Conservation (phyloP, 2,888 invertebrate genomes). For the Andrena hattorfiana region DNA sequence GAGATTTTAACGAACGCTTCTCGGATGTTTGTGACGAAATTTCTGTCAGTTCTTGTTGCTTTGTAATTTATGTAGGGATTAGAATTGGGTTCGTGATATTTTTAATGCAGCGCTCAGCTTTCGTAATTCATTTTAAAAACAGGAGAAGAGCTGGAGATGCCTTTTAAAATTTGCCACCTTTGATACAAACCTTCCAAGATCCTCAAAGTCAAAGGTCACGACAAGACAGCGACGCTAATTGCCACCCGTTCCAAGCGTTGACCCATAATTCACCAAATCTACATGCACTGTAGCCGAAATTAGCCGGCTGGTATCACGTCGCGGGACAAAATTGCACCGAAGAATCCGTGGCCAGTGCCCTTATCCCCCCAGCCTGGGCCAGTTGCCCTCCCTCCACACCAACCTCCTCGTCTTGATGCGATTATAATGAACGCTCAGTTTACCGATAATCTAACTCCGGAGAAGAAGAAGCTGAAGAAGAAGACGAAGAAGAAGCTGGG, state of each 20-base stretch:
- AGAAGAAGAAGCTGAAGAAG: conserved; percentile 50
- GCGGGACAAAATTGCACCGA: conserved; percentile 79
- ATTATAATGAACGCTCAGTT: conserved; percentile 83
- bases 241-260: too few species aligned
- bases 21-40: too few species aligned
- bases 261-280: conserved; percentile 3
- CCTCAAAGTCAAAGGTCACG: too few species aligned
- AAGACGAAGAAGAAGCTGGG: conserved; percentile 7
- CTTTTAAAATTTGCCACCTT: too few species aligned
- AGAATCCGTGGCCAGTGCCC: conserved; percentile 80
- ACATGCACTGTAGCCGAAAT: conserved; percentile 30
- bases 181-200: too few species aligned
- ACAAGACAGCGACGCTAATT: too few species aligned
- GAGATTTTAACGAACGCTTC: background rate
- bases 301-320: conserved; percentile 67
- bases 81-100: conserved; percentile 8
- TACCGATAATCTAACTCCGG: conserved; percentile 77
- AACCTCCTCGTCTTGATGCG: conserved; percentile 79
- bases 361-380: conserved; percentile 50
- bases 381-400: conserved; percentile 55
- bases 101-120: background rate
- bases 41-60: too few species aligned
- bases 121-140: background rate
- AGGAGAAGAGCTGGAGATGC: too few species aligned
- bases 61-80: too few species aligned